Evolutionary conservation across 2,888 invertebrate species (phyloP).

Genomic region (Ferrisia virgata): DNA sequence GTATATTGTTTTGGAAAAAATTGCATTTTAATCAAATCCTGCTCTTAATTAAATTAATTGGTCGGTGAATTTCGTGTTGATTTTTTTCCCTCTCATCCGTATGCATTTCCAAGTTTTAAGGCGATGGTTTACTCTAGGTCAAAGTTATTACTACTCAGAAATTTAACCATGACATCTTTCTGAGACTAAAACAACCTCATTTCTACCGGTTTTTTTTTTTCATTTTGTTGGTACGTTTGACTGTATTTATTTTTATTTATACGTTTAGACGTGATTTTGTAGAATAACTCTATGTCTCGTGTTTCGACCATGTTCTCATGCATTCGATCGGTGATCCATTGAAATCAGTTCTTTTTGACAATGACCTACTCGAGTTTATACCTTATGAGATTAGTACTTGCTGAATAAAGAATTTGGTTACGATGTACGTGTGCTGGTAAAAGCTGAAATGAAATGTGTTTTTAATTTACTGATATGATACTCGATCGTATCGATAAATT

Average conservation of each 20-base stretch:
- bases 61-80: not conserved
- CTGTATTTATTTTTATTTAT: not conserved
- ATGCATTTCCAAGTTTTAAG: not conserved
- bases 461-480: too few relatives aligned
- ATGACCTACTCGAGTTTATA: not conserved
- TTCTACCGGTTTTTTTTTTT: conserved; percentile 24
- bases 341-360: not conserved
- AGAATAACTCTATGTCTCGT: not conserved
- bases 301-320: not conserved
- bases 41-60: not conserved
- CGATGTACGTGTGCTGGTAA: not conserved
- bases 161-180: conserved; percentile 30
- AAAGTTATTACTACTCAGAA: conserved; percentile 19
- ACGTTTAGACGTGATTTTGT: conserved; percentile 18
- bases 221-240: not conserved
- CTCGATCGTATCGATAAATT: too few relatives aligned
- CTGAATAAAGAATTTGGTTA: not conserved
- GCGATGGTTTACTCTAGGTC: conserved; percentile 23
- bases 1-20: not conserved
- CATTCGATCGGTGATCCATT: not conserved
- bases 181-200: conserved; percentile 22
- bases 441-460: not conserved
- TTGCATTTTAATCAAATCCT: not conserved
- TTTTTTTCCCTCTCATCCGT: not conserved
- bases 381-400: not conserved